These are phyloP conservation scores for Sesamia nonagrioides DNA, from an alignment of 1,140 invertebrate species.

Conservation along the genomic window DNA sequence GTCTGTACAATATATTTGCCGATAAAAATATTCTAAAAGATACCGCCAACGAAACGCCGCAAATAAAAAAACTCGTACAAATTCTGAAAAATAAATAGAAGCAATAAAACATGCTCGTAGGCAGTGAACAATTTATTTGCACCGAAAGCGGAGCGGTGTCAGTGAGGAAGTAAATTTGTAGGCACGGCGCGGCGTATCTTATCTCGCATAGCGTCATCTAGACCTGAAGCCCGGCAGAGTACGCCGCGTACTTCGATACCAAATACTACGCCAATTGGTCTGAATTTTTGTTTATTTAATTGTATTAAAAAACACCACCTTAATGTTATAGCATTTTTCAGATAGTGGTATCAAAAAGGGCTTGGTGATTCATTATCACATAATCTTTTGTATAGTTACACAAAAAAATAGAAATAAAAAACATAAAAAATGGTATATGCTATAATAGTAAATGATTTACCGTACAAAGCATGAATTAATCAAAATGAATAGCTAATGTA, in stretches of 20 bases:
- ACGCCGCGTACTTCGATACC: conserved; percentile 2
- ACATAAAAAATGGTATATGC: no score
- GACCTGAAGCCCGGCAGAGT: neutral
- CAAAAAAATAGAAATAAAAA: no score
- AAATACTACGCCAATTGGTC: neutral
- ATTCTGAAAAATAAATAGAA: conserved; percentile 8
- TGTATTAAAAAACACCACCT: neutral
- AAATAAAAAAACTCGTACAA: neutral
- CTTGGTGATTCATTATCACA: no score
- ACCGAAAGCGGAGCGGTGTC: conserved; percentile 7
- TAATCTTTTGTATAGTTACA: no score
- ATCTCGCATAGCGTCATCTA: conserved; percentile 8
- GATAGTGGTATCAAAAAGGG: no score
- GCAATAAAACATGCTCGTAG: conserved; percentile 5
- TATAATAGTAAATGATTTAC: no score
- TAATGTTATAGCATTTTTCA: no score
- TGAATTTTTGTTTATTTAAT: neutral
- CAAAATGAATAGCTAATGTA: no score
- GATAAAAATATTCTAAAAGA: neutral
- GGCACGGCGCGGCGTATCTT: conserved; percentile 32
- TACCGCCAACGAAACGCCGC: neutral
- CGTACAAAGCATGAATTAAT: no score
- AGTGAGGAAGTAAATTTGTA: conserved; percentile 27
- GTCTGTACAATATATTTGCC: no score
- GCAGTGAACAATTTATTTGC: conserved; percentile 12